Evolutionary conservation across 1,140 invertebrate species (phyloP).

Genomic region (Brachionus calyciflorus): DNA sequence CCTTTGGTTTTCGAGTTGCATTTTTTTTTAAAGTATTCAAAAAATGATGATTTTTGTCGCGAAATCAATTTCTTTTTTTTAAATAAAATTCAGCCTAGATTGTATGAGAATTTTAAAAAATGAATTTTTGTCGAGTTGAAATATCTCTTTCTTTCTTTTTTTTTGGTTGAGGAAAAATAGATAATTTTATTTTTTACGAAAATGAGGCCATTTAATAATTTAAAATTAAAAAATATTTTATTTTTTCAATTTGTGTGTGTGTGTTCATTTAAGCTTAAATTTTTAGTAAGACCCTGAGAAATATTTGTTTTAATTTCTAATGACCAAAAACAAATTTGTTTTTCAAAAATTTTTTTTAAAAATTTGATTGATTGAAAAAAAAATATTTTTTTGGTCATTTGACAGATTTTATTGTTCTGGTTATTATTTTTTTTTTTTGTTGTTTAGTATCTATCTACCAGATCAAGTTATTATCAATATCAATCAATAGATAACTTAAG

Average conservation of each 20-base stretch:
- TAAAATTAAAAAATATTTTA: background rate
- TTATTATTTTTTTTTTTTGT: no score
- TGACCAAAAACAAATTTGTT: no score
- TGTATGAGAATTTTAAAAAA: background rate
- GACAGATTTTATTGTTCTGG: no score
- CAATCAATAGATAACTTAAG: constrained; percentile 30
- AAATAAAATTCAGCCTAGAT: no score
- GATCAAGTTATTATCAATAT: no score
- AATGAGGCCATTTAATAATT: constrained; percentile 39
- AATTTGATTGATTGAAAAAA: constrained; percentile 38
- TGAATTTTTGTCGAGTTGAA: constrained; percentile 22
- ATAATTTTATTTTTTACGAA: background rate
- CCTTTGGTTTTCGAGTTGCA: constrained; percentile 4
- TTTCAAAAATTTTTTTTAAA: no score
- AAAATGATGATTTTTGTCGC: background rate
- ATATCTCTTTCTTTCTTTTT: background rate
- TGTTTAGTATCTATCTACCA: constrained; percentile 17
- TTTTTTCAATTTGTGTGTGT: constrained; percentile 20
- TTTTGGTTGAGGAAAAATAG: background rate
- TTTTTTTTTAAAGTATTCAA: background rate
- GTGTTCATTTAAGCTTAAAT: constrained; percentile 41
- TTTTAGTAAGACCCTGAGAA: background rate
- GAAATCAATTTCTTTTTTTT: background rate
- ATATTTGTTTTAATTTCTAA: constrained; percentile 13
- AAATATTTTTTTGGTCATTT: constrained; percentile 4